Evolutionary conservation across 1,140 invertebrate genomes (phyloP).

Genomic region (Coelopa frigida): DNA sequence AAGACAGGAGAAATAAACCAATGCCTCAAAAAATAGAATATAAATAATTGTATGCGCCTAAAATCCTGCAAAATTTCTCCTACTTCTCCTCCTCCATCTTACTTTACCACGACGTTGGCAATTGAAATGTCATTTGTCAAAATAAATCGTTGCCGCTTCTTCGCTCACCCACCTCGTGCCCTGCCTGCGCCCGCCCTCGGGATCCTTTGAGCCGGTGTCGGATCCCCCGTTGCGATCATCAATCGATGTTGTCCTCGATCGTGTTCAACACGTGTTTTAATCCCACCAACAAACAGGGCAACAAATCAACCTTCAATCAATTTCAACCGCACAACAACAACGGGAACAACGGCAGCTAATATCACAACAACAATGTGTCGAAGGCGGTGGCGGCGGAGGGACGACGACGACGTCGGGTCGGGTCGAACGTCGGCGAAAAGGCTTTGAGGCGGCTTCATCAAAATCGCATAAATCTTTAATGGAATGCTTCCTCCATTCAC

Average conservation of each 20-base stretch:
- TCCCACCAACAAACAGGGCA: conserved; percentile 23
- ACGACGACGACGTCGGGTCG: background rate
- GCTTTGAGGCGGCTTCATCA: conserved; percentile 35
- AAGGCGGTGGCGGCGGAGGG: no score
- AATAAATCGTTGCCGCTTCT: conserved; percentile 33
- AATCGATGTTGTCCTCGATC: conserved; percentile 19
- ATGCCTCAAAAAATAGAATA: no score
- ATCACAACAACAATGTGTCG: no score
- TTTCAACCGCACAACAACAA: conserved; percentile 16
- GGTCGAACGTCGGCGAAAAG: background rate
- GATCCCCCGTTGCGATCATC: background rate
- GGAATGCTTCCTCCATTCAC: conserved; percentile 37
- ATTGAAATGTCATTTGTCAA: conserved; percentile 44
- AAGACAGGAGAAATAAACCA: no score
- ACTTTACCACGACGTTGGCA: no score
- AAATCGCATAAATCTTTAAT: conserved; percentile 43
- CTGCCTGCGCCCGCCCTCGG: conserved; percentile 12
- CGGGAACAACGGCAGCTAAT: no score
- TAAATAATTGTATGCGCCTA: no score
- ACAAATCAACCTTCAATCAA: conserved; percentile 45
- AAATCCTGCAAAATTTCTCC: no score
- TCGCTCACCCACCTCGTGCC: conserved; percentile 20
- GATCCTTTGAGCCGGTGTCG: background rate
- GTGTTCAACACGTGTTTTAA: conserved; percentile 45
- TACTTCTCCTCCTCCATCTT: no score